These are phyloP conservation scores for Palythoa caribaeorum DNA, from an alignment of 92 coral and sea anemone species.

Conservation along the genomic window DNA sequence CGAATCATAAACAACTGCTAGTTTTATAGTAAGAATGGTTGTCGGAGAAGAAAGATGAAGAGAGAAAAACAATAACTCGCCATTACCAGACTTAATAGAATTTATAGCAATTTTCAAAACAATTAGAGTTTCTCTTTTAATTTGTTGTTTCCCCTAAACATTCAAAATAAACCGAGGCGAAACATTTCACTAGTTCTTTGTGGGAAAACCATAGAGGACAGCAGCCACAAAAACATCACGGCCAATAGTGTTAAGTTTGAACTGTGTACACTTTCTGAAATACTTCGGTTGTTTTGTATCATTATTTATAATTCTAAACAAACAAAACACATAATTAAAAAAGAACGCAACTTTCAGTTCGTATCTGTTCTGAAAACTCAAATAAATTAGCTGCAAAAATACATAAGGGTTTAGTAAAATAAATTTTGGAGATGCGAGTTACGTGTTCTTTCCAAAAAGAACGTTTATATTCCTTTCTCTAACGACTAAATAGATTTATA, in stretches of 20 bases:
- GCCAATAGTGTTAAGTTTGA: not conserved
- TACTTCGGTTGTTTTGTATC: not conserved
- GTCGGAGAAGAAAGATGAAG: not conserved
- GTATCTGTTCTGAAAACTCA: not conserved
- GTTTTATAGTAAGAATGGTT: not conserved
- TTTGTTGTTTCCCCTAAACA: not conserved
- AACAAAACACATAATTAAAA: not conserved
- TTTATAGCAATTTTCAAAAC: not conserved
- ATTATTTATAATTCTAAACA: not conserved
- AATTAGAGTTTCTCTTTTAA: not conserved
- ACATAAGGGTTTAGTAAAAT: not conserved
- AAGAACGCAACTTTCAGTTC: not conserved
- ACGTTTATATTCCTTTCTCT: not conserved
- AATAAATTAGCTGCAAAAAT: not conserved
- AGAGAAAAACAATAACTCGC: not conserved
- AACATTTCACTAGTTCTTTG: slow-evolving; percentile 1
- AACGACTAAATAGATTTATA: not conserved
- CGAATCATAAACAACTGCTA: not conserved
- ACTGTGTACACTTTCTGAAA: not conserved
- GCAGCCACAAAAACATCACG: not conserved
- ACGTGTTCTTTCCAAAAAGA: not conserved
- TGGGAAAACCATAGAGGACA: not conserved
- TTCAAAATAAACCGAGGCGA: not conserved
- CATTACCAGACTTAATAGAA: not conserved
- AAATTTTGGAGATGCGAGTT: not conserved